A percentile compares a stretch with the other conserved stretches of the same genome.
These are phyloP conservation scores for Gadopsis marmoratus DNA, from an alignment of 2,797 vertebrate species.

Conservation along the genomic window DNA sequence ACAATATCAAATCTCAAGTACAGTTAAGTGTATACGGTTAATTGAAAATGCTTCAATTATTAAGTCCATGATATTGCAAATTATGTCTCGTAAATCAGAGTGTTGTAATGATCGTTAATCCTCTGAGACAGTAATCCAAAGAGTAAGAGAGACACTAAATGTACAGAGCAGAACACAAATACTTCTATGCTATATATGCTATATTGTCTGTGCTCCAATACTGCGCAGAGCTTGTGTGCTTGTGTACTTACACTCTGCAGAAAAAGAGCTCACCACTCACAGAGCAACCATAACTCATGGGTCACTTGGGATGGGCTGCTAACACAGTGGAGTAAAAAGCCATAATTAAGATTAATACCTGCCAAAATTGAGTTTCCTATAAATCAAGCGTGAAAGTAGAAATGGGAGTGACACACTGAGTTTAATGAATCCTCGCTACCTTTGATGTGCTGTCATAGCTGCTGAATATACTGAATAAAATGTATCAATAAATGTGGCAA, in stretches of 20 bases:
- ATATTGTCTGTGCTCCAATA: constrained; percentile 2
- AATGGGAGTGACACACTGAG: constrained; percentile 44
- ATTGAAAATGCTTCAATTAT: no score
- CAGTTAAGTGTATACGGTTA: no score
- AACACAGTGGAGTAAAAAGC: constrained; percentile 56
- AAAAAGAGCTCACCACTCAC: constrained; percentile 30
- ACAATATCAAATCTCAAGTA: no score
- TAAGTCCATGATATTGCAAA: no score
- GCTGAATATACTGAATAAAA: constrained; percentile 24
- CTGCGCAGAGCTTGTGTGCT: neutral
- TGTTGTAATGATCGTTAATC: no score
- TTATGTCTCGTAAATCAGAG: no score
- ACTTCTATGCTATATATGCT: constrained; percentile 1
- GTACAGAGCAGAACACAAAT: neutral
- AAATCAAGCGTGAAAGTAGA: constrained; percentile 41
- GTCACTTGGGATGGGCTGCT: constrained; percentile 51
- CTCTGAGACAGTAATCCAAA: no score
- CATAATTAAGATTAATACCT: constrained; percentile 64
- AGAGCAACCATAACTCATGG: constrained; percentile 55
- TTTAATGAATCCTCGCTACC: constrained; percentile 49
- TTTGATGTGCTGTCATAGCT: constrained; percentile 25
- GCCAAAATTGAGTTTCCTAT: constrained; percentile 45
- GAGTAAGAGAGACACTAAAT: no score
- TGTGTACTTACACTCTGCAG: constrained; percentile 7
- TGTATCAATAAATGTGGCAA: constrained; percentile 18